Percentiles rank a stretch among this genome's conserved stretches.
phyloP scores from a whole-genome alignment of 2,113 vertebrate genomes.

The Urocynchramus pylzowi region DNA sequence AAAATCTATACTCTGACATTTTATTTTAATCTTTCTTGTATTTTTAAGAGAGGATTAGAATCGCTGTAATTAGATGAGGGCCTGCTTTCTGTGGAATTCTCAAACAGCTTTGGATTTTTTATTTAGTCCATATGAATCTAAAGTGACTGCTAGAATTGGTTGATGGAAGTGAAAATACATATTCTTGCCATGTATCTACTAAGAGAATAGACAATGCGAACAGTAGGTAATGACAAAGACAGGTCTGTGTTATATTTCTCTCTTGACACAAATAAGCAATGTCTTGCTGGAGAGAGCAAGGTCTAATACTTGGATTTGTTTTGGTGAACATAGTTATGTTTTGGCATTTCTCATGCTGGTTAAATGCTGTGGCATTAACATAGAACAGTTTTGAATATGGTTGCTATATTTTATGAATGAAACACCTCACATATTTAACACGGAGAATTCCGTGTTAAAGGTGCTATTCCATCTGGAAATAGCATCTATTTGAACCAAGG shows the following conservation, averaged over 20 bases:
- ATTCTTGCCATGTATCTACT: not conserved
- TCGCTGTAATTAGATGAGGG: not conserved
- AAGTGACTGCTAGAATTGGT: not conserved
- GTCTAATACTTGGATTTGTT: not conserved
- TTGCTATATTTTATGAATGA: not conserved
- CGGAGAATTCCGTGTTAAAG: accelerated
- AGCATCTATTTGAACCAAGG: not conserved
- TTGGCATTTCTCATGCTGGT: not conserved
- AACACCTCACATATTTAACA: not conserved
- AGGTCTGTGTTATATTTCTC: not conserved
- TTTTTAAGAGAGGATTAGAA: not conserved
- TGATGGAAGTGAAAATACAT: not conserved
- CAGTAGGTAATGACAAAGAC: not conserved
- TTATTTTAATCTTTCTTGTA: not conserved
- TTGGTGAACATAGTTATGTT: not conserved
- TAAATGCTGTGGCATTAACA: not conserved
- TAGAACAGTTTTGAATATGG: not conserved
- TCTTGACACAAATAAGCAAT: not conserved
- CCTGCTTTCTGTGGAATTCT: not conserved
- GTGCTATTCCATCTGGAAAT: not conserved
- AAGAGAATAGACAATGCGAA: not conserved
- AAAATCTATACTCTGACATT: not conserved
- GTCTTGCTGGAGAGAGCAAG: not conserved
- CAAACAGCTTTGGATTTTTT: not conserved
- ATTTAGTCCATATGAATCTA: not conserved